These are phyloP conservation scores for Drosophila paramelanica DNA, from an alignment of 2,888 invertebrate species.

Conservation along the genomic window DNA sequence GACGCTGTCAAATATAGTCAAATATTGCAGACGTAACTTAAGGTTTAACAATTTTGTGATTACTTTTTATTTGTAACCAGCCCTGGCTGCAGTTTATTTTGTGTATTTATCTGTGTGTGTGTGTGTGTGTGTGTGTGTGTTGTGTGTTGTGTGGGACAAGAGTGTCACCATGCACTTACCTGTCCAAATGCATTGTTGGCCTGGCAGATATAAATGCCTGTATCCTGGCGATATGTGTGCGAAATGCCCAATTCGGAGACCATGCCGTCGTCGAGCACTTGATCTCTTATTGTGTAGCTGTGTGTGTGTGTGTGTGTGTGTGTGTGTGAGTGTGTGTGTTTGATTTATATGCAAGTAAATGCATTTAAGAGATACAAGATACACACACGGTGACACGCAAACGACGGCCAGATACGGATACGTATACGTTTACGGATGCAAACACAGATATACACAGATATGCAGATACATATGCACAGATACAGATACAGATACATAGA, in stretches of 20 bases:
- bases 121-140: conserved; percentile 32
- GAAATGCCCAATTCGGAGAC: conserved; percentile 94
- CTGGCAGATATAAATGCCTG: conserved; percentile 94
- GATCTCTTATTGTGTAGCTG: conserved; percentile 90
- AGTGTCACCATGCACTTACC: conserved; percentile 86
- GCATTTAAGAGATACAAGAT: conserved; percentile 74
- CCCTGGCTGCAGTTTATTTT: conserved; percentile 25
- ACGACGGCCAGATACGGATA: conserved; percentile 29
- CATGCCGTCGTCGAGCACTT: conserved; percentile 91
- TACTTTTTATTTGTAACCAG: conserved; percentile 11
- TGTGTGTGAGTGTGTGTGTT: conserved; percentile 53
- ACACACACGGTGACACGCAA: conserved; percentile 45
- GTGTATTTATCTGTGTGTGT: conserved; percentile 17
- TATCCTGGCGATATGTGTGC: conserved; percentile 94
- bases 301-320: conserved; percentile 25
- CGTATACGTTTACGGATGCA: conserved; percentile 4
- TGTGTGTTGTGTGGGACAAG: conserved; percentile 47
- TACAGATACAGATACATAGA: conserved; percentile 23
- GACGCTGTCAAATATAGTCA: conserved; percentile 7
- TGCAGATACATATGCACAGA: conserved; percentile 20
- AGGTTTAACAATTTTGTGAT: conserved; percentile 20
- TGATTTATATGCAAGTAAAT: conserved; percentile 80
- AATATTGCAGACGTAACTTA: conserved; percentile 13
- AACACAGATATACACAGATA: conserved; percentile 14
- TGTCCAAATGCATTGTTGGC: conserved; percentile 96